A percentile compares a stretch with the other conserved stretches of the same genome.
Evolutionary conservation across 2,888 invertebrate species (phyloP).

Genomic region (Tricholauxania praeusta): DNA sequence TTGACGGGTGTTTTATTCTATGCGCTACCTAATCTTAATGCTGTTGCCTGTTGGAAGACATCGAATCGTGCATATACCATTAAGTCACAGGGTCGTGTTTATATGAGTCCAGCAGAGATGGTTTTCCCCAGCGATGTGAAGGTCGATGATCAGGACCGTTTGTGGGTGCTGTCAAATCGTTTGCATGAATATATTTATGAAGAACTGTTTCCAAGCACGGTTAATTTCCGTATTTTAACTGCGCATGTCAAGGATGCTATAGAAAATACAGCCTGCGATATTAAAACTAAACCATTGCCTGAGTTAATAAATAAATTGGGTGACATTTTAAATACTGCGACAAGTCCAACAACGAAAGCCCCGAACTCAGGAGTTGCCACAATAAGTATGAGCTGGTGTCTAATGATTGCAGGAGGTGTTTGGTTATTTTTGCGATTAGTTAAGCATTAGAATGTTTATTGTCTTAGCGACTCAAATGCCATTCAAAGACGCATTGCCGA

Average conservation of each 20-base stretch:
- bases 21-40: slow-evolving; percentile 79
- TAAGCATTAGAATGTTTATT: background rate
- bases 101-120: slow-evolving; percentile 78
- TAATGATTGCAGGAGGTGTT: background rate
- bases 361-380: slow-evolving; percentile 19
- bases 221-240: slow-evolving; percentile 79
- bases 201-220: slow-evolving; percentile 72
- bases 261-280: slow-evolving; percentile 78
- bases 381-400: background rate
- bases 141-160: slow-evolving; percentile 77
- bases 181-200: slow-evolving; percentile 79
- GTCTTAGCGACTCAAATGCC: background rate
- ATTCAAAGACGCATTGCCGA: slow-evolving; percentile 10
- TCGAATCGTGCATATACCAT: slow-evolving; percentile 76
- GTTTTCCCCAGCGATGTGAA: slow-evolving; percentile 84
- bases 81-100: slow-evolving; percentile 79
- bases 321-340: slow-evolving; percentile 69
- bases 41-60: slow-evolving; percentile 83
- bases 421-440: slow-evolving; percentile 28
- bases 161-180: slow-evolving; percentile 82
- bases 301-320: slow-evolving; percentile 72
- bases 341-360: slow-evolving; percentile 41
- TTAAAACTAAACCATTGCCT: slow-evolving; percentile 71
- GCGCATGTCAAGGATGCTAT: slow-evolving; percentile 79
- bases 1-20: slow-evolving; percentile 81